Evolutionary conservation across 1,140 invertebrate species (phyloP), one percentile per base, ranked within the genome.

Genomic region (Dendrolimus punctatus): DNA sequence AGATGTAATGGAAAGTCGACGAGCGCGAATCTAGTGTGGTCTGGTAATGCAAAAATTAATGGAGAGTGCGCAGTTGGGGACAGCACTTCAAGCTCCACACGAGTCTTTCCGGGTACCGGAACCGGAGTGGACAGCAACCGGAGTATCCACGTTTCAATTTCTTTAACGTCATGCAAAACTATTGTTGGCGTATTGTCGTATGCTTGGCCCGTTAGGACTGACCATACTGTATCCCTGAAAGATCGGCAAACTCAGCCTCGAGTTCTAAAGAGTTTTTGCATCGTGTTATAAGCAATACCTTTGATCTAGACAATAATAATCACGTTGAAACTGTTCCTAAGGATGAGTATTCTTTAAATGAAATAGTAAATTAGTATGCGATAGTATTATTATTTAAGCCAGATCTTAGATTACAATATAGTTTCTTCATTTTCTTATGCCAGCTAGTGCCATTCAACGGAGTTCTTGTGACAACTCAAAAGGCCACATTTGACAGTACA

Each of bases 131-230:
- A 99, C 37, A 99, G 89, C 6, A 99, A 88, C 51, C 97, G 91
- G 41, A 99, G 84, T 60, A 99, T 99, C 98, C 98, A 99, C 0
- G 96, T 99, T 87, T 99, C 99, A 55, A 99, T 97, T 86, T 99
- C 98, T 54, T 95, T 91, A 5, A 99, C 95, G 84, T 99, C 98
- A 77, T 98, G 96, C 66, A 99, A 88, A 4, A 99, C 93, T 49
- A 97, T 93, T 0, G 94, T 94, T 2, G 96, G 94, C 10, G 94
- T 93, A 37, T 92, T 91, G 42, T 96, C 95, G 52, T 91, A 88
- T 9, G 91, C 89, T 70, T 91, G 91, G 8, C 94, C 93, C 7
- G 94, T 95, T 50, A 97, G 69, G 36, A 95, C 93, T 58, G 93
- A 94, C 98, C 97, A 99, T 42, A 98, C 95, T 46, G 94, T 96